These are phyloP conservation scores for Chaunax sp. DNA, from an alignment of 2,797 vertebrate species.

Conservation along the genomic window DNA sequence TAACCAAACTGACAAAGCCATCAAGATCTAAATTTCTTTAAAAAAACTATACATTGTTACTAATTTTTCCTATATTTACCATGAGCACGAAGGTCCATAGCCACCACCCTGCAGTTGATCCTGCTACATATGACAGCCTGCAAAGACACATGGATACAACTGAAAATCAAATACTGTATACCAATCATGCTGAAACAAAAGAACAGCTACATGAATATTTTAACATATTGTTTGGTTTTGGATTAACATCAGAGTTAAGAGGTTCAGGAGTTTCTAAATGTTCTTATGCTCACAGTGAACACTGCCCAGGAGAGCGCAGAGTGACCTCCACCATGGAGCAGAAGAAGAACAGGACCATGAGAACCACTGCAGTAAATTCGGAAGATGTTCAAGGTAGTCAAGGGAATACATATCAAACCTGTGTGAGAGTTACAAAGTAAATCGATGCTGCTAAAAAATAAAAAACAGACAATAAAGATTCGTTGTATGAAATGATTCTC, in stretches of 20 bases:
- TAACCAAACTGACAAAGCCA: not conserved
- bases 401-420: conserved; percentile 68
- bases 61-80: conserved; percentile 80
- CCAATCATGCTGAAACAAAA: not conserved
- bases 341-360: conserved; percentile 92
- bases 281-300: conserved; percentile 88
- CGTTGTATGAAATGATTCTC: not conserved
- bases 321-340: conserved; percentile 96
- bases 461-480: not conserved
- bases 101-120: conserved; percentile 95
- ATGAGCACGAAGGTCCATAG: conserved; percentile 94
- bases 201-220: not conserved
- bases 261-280: not conserved
- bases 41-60: not conserved
- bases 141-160: conserved; percentile 44
- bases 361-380: conserved; percentile 96
- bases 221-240: not conserved
- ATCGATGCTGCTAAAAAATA: not conserved
- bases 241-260: not conserved
- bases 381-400: conserved; percentile 94
- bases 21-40: not conserved
- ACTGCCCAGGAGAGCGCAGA: conserved; percentile 99
- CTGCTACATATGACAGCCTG: conserved; percentile 93
- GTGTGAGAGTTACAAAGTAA: not conserved
- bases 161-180: not conserved